These are phyloP conservation scores for Notoglanidium macrostoma DNA, from an alignment of 2,797 vertebrate genomes.

Conservation along the genomic window DNA sequence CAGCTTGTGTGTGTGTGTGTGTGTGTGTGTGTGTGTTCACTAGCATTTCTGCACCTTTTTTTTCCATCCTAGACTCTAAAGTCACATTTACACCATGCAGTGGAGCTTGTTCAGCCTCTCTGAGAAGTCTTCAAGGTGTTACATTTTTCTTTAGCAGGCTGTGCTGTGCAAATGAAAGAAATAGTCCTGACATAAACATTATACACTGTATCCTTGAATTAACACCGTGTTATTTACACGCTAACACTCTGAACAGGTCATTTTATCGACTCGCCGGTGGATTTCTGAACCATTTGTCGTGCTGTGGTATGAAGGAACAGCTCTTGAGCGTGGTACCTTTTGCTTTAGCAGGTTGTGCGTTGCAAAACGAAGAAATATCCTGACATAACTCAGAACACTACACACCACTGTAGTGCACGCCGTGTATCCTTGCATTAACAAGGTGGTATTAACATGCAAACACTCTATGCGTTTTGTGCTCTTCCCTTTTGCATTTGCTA, in stretches of 20 bases:
- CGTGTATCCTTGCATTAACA: background rate
- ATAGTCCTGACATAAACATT: background rate
- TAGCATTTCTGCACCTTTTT: background rate
- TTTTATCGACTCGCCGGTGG: background rate
- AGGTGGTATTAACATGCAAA: background rate
- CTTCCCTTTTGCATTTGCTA: background rate
- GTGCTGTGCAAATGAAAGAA: background rate
- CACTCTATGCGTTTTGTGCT: background rate
- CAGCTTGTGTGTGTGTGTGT: background rate
- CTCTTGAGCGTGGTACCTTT: background rate
- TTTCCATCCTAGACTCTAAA: background rate
- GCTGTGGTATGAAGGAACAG: background rate
- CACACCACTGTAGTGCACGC: background rate
- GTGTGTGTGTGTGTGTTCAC: background rate
- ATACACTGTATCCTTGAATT: background rate
- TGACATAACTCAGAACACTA: no score
- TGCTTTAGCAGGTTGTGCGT: background rate
- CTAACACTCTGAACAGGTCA: background rate
- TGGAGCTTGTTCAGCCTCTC: background rate
- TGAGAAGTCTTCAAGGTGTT: slow-evolving; percentile 11
- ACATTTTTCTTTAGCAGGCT: background rate
- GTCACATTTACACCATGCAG: background rate
- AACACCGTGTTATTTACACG: background rate
- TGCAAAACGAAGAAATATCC: background rate
- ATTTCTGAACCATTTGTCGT: background rate